These are phyloP conservation scores for Passer domesticus DNA, from an alignment of 2,113 vertebrate genomes.

Conservation along the genomic window DNA sequence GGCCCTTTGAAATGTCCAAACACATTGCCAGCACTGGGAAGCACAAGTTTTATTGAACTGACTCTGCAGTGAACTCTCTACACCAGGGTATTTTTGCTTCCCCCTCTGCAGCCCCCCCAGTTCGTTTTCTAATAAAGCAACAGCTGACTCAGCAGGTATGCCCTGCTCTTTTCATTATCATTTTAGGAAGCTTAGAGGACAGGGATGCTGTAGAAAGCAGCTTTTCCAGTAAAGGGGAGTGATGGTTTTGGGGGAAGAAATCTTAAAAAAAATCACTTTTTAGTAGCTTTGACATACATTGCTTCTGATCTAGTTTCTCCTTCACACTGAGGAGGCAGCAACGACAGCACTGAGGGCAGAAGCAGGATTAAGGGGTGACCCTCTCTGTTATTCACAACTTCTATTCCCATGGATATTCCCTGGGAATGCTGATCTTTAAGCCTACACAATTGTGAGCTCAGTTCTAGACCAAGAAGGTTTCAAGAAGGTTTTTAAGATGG, in stretches of 20 bases:
- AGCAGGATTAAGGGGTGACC: background rate
- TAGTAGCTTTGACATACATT: background rate
- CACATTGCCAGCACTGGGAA: constrained; percentile 53
- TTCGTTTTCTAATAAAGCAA: constrained; percentile 13
- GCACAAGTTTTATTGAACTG: constrained; percentile 59
- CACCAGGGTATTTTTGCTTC: background rate
- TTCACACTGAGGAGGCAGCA: background rate
- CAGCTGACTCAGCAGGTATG: constrained; percentile 41
- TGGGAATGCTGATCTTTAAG: background rate
- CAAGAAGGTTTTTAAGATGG: background rate
- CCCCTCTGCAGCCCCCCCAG: fast-evolving
- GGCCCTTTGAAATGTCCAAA: constrained; percentile 73
- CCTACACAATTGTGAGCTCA: background rate
- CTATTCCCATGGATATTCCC: background rate
- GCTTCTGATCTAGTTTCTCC: background rate
- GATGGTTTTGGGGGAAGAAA: background rate
- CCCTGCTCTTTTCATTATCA: background rate
- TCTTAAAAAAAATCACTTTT: background rate
- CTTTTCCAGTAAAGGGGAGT: background rate
- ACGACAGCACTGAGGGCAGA: background rate
- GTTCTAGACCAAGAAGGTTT: background rate
- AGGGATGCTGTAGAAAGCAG: background rate
- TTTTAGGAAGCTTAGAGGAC: background rate
- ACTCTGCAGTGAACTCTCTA: constrained; percentile 60
- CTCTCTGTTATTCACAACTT: background rate